Evolutionary conservation across 2,888 invertebrate species (phyloP).

Genomic region (Machimus atricapillus): DNA sequence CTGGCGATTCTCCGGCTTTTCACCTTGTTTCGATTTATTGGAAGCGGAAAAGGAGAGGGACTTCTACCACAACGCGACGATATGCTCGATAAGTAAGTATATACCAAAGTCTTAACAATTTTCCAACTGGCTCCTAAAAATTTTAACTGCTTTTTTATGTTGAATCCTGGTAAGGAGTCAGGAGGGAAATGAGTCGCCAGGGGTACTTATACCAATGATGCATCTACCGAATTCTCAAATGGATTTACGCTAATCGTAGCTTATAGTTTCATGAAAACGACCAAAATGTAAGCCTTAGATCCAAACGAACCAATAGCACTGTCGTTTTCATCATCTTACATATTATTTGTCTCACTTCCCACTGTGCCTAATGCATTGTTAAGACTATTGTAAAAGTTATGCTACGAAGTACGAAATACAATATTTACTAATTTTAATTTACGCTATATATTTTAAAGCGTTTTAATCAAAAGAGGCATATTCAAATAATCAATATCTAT

Average conservation of each 20-base stretch:
- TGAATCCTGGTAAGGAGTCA: background rate
- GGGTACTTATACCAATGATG: background rate
- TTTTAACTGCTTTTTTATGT: background rate
- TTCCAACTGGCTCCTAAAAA: background rate
- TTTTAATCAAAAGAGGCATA: no score
- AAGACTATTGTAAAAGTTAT: background rate
- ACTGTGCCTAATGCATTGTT: background rate
- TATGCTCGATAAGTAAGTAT: slow-evolving; percentile 56
- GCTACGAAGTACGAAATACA: no score
- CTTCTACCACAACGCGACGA: slow-evolving; percentile 58
- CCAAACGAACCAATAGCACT: background rate
- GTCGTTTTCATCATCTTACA: background rate
- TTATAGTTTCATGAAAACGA: background rate
- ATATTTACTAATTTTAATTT: background rate
- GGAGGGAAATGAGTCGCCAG: background rate
- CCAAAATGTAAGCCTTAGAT: background rate
- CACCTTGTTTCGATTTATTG: slow-evolving; percentile 54
- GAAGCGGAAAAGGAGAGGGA: slow-evolving; percentile 56
- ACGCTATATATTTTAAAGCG: background rate
- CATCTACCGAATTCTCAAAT: background rate
- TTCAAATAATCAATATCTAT: no score
- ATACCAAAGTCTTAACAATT: background rate
- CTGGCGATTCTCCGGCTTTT: slow-evolving; percentile 63
- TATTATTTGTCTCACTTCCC: background rate
- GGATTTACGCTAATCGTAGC: background rate